Evolutionary conservation across 1,140 invertebrate genomes (phyloP).

Genomic region (Asobara japonica): DNA sequence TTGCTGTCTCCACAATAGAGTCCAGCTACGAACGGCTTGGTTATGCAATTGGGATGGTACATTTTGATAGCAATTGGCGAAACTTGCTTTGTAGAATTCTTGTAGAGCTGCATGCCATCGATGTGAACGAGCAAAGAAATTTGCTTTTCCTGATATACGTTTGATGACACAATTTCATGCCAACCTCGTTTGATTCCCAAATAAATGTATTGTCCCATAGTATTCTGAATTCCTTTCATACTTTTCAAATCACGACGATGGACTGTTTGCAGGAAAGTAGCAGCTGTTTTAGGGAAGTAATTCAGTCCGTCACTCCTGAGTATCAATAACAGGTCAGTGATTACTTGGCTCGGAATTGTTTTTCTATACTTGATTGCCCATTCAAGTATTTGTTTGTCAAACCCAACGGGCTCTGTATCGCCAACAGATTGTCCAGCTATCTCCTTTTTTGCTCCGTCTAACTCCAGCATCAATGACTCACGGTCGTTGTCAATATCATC

Average conservation of each 20-base stretch:
- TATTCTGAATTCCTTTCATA: not conserved
- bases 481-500: too few species aligned
- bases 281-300: not conserved
- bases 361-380: not conserved
- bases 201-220: constrained; percentile 32
- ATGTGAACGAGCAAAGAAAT: constrained; percentile 38
- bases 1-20: constrained; percentile 33
- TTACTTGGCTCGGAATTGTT: not conserved
- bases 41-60: constrained; percentile 18
- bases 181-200: constrained; percentile 30
- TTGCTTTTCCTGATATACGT: constrained; percentile 25
- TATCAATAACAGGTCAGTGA: not conserved
- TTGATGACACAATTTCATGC: constrained; percentile 28
- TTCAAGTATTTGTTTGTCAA: not conserved
- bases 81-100: constrained; percentile 33
- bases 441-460: too few species aligned
- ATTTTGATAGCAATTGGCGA: constrained; percentile 34
- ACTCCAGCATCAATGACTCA: too few species aligned
- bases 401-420: not conserved
- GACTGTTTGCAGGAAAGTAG: not conserved
- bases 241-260: not conserved
- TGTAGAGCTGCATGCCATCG: constrained; percentile 33
- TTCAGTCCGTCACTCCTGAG: not conserved
- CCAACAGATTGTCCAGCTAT: too few species aligned
- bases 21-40: constrained; percentile 26